Evolutionary conservation across 2,113 vertebrate species (phyloP), one percentile per base, ranked within the genome.

Genomic region (Peromyscus leucopus): DNA sequence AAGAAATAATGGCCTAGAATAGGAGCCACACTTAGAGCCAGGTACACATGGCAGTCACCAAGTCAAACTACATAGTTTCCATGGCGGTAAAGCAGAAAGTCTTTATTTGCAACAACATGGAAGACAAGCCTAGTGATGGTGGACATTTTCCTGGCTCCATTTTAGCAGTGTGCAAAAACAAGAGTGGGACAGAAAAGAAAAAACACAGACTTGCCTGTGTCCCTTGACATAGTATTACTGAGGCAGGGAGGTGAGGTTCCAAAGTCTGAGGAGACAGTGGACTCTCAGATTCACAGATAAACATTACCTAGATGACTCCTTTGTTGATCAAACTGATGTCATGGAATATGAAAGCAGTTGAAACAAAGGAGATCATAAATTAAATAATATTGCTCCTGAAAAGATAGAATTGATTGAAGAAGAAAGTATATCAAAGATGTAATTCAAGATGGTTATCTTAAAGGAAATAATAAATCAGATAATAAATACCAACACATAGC

Each of bases 211-310:
- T 46, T 76, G 74, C 19, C 74, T 46, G 75, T 48, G 28, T 76
- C 26, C 24, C 75, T 76, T 48, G 42, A 28, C 24, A 76, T 13
- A 76, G 24, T 48, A 28, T 46, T 76, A 5, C 26, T 48, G 75
- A 46, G 46, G 26, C 75, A 76, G n/a, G 21, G 39, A 74, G 42
- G 69, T 71, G n/a, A 59, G 5, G 65, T 75, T 67, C 89, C 79
- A n/a, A 92, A 92, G 55, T 88, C 51, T 90, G 75, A 75, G 24
- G 86, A 75, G 36, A 76, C 31, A 42, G 11, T 94, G 61, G 89
- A 92, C 39, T 69, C 48, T 59, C 42, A 46, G 24, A 48, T 76
- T 48, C 24, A 26, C 12, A 76, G 75, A 28, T 28, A 48, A 76
- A 76, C 3, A 76, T 46, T 42, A 46, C 24, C 24, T 76, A 2